These are phyloP conservation scores for Caenorhabditis sp. DNA, from an alignment of 2,888 invertebrate genomes.

Conservation along the genomic window DNA sequence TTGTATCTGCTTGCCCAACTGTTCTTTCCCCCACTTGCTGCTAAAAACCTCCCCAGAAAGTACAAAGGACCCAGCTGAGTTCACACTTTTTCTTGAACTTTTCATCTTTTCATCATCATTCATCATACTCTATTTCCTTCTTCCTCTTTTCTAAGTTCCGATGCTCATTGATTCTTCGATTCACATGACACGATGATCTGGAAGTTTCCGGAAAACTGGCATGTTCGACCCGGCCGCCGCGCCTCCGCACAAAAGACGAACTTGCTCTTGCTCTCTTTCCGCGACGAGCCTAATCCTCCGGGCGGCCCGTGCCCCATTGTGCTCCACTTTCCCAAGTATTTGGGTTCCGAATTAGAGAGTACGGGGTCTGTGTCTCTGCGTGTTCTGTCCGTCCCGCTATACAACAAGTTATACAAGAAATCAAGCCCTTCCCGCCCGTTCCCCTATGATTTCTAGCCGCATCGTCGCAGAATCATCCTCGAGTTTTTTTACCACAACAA, in stretches of 20 bases:
- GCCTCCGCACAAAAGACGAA: conserved; percentile 47
- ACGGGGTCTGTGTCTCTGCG: conserved; percentile 22
- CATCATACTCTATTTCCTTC: conserved; percentile 14
- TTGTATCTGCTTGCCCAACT: no score
- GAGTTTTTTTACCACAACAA: conserved; percentile 21
- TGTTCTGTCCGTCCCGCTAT: conserved; percentile 30
- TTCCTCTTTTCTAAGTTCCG: no score
- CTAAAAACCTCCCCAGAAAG: background rate
- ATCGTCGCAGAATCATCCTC: background rate
- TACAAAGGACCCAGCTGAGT: background rate
- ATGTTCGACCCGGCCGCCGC: conserved; percentile 48
- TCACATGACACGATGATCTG: conserved; percentile 59
- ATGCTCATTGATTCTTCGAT: conserved; percentile 44
- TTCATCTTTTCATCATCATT: background rate
- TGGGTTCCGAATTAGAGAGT: conserved; percentile 58
- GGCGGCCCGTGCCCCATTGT: conserved; percentile 44
- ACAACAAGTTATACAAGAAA: conserved; percentile 54
- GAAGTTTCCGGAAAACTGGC: conserved; percentile 53
- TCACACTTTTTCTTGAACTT: conserved; percentile 1
- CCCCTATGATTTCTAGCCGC: conserved; percentile 20
- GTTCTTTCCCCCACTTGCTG: no score
- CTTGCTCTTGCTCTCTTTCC: no score
- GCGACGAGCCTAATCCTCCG: conserved; percentile 55
- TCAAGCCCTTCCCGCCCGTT: conserved; percentile 32
- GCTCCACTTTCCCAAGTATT: conserved; percentile 46